Conservation (phyloP, 1,140 invertebrate genomes). For the Macrobrachium rosenbergii region DNA sequence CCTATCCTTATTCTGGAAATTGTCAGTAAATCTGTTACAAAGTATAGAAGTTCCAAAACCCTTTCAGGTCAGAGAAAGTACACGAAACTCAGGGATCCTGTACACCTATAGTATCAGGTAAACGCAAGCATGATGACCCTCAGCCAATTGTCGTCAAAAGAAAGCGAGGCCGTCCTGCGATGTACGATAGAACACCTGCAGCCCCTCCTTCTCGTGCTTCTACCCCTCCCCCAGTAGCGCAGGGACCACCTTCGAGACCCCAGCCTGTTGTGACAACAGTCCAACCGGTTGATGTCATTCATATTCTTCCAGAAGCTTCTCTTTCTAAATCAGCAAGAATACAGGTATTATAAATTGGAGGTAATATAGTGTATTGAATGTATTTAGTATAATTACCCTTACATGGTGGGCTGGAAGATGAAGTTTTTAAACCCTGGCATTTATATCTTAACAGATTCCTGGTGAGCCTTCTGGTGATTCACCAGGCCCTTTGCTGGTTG, state of each 20-base stretch:
- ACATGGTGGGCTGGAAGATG: background rate
- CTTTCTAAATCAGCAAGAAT: slow-evolving; percentile 56
- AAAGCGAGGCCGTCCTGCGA: slow-evolving; percentile 67
- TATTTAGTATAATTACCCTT: background rate
- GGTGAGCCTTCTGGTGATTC: slow-evolving; percentile 35
- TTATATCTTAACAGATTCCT: slow-evolving; percentile 29
- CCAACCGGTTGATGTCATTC: background rate
- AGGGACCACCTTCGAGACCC: background rate
- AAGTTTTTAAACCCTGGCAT: background rate
- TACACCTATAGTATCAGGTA: slow-evolving; percentile 29
- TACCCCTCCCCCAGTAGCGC: slow-evolving; percentile 20
- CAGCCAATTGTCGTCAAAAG: slow-evolving; percentile 61
- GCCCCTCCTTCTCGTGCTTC: slow-evolving; percentile 3
- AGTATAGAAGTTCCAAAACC: too few species aligned
- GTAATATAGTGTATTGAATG: background rate
- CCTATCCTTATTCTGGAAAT: too few species aligned
- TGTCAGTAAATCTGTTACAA: too few species aligned
- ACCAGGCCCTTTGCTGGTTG: slow-evolving; percentile 31
- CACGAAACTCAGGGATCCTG: background rate
- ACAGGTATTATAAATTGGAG: slow-evolving; percentile 35
- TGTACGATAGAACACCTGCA: slow-evolving; percentile 50
- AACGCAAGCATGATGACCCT: slow-evolving; percentile 64
- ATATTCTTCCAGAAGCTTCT: slow-evolving; percentile 54
- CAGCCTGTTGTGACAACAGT: background rate
- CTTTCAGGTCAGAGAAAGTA: slow-evolving; percentile 24